Base-by-base conservation (phyloP, 2,113 vertebrate species). In the Marmota monax region DNA sequence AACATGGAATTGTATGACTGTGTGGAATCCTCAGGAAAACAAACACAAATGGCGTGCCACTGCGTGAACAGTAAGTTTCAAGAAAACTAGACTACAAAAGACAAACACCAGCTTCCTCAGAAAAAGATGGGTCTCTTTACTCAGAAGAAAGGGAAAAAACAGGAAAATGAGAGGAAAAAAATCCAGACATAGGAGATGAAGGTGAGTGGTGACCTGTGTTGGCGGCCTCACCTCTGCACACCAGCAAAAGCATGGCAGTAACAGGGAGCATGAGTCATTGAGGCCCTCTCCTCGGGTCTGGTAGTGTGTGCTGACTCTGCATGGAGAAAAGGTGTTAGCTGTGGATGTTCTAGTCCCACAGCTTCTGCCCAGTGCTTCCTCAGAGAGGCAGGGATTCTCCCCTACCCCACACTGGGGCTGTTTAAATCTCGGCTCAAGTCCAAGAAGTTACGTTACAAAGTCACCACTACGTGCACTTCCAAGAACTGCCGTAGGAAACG, bases 261-360 rank as follows among this genome's bases (percentile, higher is more conserved):
- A 98, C 98, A 98, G 97, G 98, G 98, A 90, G 98, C 97, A 98
- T 98, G 98, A 96, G 98, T 98, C 98, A 99, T 98, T 96, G 98
- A 70, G 95, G 98, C 48, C 97, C 97, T 97, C 97, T 98, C 98
- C 96, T 98, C 98, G 48, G 99, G 98, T 97, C 98, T 98, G 98
- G 96, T 98, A 96, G 97, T 97, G 79, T 97, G 96, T 97, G 97
- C 98, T 98, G 98, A 67, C 97, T 98, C 98, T 98, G 96, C 96
- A 90, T 97, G 92, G 95, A 97, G 96, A 98, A 95, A 98, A 98
- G 86, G 98, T 78, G 88, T 97, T 98, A 97, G 96, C 96, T 91
- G 96, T 91, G 74, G 88, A 90, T 92, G 85, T 91, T 88, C 91
- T 73, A 25, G 92, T 1, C 67, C 80, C 84, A 72, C 34, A 67